Evolutionary conservation across 2,113 vertebrate species (phyloP), one percentile per base, ranked within the genome.

Genomic region (Rissa tridactyla): DNA sequence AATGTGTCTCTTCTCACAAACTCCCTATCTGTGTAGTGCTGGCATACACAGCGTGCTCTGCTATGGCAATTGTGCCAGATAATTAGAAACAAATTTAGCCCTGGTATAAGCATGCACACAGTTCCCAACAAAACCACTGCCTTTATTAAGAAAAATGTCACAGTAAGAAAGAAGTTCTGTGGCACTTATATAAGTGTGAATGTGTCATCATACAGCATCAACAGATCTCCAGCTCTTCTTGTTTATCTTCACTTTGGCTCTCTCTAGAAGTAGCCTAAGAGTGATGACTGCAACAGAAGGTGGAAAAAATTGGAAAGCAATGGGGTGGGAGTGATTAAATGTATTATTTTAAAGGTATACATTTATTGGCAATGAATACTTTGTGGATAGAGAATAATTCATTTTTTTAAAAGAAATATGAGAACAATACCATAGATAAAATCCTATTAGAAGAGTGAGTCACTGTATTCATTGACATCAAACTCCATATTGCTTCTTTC

Each of bases 61-160:
- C 66, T 40, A 25, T 36, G 82, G n/a, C 55, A 94, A 49, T 90
- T 92, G 52, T 94, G 71, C 65, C 78, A 90, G 51, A 88, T 94
- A 92, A 95, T 94, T 82, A 94, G 91, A 93, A 96, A 95, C 42
- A 92, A 94, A 90, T 84, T 96, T 77, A 93, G 34, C 58, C 30
- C 64, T 75, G 34, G 61, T 91, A 6, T 60, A 93, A 87, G 68
- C 32, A 85, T 34, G 27, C 71, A 44, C 51, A 79, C 6, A 36
- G 29, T 61, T 94, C 60, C 22, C 32, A 88, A 49, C 32, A 84
- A 83, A 96, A 64, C 30, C 65, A 38, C 52, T 83, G 71, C 9
- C 18, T 92, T 90, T 83, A 81, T 86, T 90, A 71, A 81, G 72
- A 94, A 85, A 95, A 94, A 93, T 88, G 29, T 78, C 82, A 57